These are phyloP conservation scores for Macrotis lagotis DNA, from an alignment of 2,113 vertebrate species.

Conservation along the genomic window DNA sequence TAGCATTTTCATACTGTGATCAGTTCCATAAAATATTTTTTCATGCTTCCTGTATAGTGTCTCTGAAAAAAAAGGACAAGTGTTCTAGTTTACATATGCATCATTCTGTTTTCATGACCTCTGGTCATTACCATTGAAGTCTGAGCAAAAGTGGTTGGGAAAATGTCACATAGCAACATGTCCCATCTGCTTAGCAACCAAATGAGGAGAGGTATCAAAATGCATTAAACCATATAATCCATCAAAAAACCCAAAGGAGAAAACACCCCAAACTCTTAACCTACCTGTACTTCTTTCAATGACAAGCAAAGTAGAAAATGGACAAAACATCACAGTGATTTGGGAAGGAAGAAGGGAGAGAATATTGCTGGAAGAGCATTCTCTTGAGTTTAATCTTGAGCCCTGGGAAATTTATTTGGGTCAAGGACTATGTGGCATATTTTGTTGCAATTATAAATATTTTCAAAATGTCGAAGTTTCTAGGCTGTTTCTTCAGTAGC, in stretches of 20 bases:
- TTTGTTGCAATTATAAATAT: slow-evolving; percentile 20
- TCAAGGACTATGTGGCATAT: background rate
- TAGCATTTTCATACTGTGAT: background rate
- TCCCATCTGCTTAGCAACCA: slow-evolving; percentile 65
- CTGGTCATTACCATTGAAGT: slow-evolving; percentile 43
- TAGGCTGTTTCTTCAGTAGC: background rate
- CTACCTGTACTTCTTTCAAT: background rate
- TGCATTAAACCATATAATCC: slow-evolving; percentile 34
- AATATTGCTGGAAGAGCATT: background rate
- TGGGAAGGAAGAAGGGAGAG: background rate
- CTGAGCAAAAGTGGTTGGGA: slow-evolving; percentile 18
- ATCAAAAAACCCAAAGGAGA: slow-evolving; percentile 16
- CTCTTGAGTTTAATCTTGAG: background rate
- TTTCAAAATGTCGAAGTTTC: background rate
- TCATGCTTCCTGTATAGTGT: background rate
- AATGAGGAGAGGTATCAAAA: slow-evolving; percentile 44
- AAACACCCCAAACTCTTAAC: background rate
- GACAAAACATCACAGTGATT: background rate
- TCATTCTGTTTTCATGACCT: slow-evolving; percentile 66
- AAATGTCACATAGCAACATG: slow-evolving; percentile 59
- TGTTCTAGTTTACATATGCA: slow-evolving; percentile 26
- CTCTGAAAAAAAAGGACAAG: slow-evolving; percentile 41
- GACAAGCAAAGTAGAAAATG: slow-evolving; percentile 25
- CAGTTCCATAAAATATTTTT: background rate
- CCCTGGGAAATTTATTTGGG: background rate